Percentiles rank a stretch among this genome's conserved stretches.
These are phyloP conservation scores for Antechinus flavipes DNA, from an alignment of 2,113 vertebrate species.

Conservation along the genomic window DNA sequence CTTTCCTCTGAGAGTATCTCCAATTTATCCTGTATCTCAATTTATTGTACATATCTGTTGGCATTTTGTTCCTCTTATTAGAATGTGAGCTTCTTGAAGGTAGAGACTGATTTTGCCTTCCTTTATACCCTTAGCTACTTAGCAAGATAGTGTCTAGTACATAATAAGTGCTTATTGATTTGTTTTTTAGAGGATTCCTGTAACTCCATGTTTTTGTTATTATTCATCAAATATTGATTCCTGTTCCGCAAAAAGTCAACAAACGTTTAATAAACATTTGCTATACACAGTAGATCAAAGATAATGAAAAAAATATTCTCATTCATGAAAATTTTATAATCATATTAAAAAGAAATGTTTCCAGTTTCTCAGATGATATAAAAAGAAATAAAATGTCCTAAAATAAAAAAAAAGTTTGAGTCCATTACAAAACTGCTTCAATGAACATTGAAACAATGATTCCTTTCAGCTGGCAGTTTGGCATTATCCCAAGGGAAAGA, in stretches of 20 bases:
- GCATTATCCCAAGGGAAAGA: slow-evolving; percentile 22
- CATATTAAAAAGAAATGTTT: neutral
- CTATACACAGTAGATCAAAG: neutral
- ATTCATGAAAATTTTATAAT: neutral
- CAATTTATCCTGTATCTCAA: neutral
- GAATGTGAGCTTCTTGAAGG: neutral
- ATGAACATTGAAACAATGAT: slow-evolving; percentile 37
- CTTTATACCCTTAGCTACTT: neutral
- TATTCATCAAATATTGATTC: neutral
- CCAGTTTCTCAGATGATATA: neutral
- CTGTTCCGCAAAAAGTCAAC: neutral
- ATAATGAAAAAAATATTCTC: neutral
- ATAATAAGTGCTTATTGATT: neutral
- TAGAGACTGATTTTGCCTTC: neutral
- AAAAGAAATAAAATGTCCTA: slow-evolving; percentile 26
- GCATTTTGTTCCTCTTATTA: neutral
- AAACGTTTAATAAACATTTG: no score
- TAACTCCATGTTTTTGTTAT: neutral
- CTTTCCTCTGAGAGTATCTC: neutral
- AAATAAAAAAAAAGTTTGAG: neutral
- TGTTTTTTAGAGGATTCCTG: neutral
- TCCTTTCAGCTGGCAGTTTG: neutral
- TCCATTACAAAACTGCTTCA: slow-evolving; percentile 43
- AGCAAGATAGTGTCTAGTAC: neutral
- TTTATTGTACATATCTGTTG: neutral